Conservation (phyloP, 2,888 invertebrate species). For the Sphaerophoria rueppellii region DNA sequence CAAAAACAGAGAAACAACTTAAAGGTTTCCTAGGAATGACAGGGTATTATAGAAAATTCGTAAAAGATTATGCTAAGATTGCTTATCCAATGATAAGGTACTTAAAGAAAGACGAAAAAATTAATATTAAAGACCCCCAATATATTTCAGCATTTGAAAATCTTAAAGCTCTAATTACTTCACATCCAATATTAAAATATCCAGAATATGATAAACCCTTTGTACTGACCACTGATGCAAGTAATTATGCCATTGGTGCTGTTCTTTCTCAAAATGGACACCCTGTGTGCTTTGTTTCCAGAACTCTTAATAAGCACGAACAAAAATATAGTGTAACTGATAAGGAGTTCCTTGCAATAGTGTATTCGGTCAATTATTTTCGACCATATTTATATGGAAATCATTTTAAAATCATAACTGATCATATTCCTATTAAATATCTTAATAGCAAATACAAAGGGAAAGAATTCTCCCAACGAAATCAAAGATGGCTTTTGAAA, state of each 20-base stretch:
- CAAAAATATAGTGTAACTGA: slow-evolving; percentile 55
- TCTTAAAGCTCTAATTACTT: slow-evolving; percentile 48
- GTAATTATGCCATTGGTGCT: slow-evolving; percentile 55
- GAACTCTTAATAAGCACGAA: slow-evolving; percentile 58
- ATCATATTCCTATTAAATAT: slow-evolving; percentile 17
- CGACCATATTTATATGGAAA: slow-evolving; percentile 31
- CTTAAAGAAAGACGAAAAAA: slow-evolving; percentile 55
- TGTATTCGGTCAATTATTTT: slow-evolving; percentile 52
- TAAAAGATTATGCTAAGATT: slow-evolving; percentile 55
- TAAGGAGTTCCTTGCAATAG: slow-evolving; percentile 61
- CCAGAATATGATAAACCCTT: slow-evolving; percentile 60
- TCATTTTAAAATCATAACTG: slow-evolving; percentile 17
- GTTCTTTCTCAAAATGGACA: slow-evolving; percentile 26
- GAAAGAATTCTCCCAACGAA: not conserved
- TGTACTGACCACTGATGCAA: slow-evolving; percentile 63
- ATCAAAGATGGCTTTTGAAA: slow-evolving; percentile 29
- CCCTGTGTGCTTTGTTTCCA: slow-evolving; percentile 24
- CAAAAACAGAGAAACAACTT: slow-evolving; percentile 50
- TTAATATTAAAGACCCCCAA: slow-evolving; percentile 48
- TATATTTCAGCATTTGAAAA: slow-evolving; percentile 65
- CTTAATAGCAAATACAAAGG: not conserved
- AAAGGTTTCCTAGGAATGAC: slow-evolving; percentile 28
- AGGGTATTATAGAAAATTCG: slow-evolving; percentile 42
- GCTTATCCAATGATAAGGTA: slow-evolving; percentile 65
- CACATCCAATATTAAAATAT: slow-evolving; percentile 62